Base-by-base conservation (phyloP, 2,113 vertebrate genomes). In the Spizaetus ornatus region DNA sequence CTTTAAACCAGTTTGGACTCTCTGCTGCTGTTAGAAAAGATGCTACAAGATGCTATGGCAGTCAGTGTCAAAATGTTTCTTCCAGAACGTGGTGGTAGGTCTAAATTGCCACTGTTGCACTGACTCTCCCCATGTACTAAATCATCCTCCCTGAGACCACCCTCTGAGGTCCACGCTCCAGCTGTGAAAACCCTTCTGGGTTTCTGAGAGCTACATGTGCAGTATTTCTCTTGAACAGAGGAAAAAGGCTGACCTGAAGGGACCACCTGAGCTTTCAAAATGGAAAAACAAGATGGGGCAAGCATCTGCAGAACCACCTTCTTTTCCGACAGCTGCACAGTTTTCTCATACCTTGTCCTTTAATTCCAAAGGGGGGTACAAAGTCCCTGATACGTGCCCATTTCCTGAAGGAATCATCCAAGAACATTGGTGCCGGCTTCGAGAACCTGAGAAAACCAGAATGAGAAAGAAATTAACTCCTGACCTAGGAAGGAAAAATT, bases 281-380 rank as follows among this genome's bases (percentile, higher is more conserved):
- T 5, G 65, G 40, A 76, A 89, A 78, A 83, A 17, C 55, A 90
- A 91, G 65, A 59, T 4, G 22, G 7, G 62, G 17, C 26, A 59
- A 74, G 20, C 31, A 81, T 43, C n/a, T 88, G 36, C 65, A 84
- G 58, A 93, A 63, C 8, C 16, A 76, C 7, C 15, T 83, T 62
- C 23, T 70, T 43, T 71, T 91, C n/a, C 56, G 84, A 31, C 5
- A 72, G 45, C n/a, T 78, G 45, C n/a, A 70, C 7, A 34, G 47
- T 86, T 85, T 86, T 86, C 59, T 82, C 98, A 72, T 98, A 99
- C 98, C 98, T 98, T 99, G 98, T 95, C 98, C 98, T 98, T 98
- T 98, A 98, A 99, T 98, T 91, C 98, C 98, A 97, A 99, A 99
- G 42, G 98, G 98, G 40, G 98, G 98, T 93, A 98, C 98, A 82